phyloP scores from a whole-genome alignment of 2,797 vertebrate genomes.

The Propithecus perrieri region DNA sequence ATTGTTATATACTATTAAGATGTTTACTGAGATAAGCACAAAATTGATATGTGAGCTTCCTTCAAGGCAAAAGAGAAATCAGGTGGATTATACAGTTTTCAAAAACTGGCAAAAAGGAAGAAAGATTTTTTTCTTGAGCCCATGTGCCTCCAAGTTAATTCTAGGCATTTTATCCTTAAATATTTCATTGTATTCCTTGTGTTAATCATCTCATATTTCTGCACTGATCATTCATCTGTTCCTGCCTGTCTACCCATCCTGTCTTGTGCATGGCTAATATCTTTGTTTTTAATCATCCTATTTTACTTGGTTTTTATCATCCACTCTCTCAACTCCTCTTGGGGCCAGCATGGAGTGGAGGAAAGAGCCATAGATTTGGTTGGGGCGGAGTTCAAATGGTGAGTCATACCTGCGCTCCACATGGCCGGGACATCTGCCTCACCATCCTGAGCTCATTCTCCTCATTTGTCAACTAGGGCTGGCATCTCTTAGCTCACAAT shows the following conservation, averaged over 20 bases:
- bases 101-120: background rate
- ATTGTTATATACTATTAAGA: background rate
- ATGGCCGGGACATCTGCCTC: background rate
- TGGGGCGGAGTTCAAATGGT: background rate
- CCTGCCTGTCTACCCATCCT: too few species aligned
- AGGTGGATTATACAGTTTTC: background rate
- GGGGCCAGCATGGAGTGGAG: background rate
- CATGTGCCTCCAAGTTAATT: background rate
- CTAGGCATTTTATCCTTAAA: background rate
- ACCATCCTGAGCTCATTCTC: background rate
- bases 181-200: background rate
- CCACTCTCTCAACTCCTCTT: background rate
- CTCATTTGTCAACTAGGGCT: background rate
- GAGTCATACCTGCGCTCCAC: background rate
- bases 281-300: background rate
- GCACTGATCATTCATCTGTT: background rate
- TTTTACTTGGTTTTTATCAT: background rate
- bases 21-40: background rate
- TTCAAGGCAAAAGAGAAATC: slow-evolving; percentile 17
- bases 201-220: background rate
- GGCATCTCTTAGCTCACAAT: background rate
- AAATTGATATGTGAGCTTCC: background rate
- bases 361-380: background rate
- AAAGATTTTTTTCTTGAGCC: background rate
- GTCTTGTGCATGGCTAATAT: background rate